Percentiles rank a stretch among this genome's conserved stretches.
phyloP scores from a whole-genome alignment of 2,797 vertebrate genomes.

The Mormyrus hasselquistii region DNA sequence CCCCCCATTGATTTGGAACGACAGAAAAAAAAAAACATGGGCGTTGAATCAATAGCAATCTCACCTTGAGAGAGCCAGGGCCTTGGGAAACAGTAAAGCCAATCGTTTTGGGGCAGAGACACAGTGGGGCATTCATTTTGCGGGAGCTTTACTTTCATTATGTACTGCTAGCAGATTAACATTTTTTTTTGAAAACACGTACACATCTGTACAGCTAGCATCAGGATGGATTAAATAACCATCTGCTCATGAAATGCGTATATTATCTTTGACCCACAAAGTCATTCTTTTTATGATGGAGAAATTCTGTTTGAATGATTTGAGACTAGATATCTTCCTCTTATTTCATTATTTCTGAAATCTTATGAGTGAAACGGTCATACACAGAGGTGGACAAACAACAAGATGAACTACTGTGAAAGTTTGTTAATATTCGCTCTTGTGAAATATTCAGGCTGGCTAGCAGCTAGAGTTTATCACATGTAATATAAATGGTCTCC shows the following conservation, averaged over 20 bases:
- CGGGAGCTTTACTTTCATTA: neutral
- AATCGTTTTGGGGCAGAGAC: neutral
- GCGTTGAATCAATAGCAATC: slow-evolving; percentile 48
- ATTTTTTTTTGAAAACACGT: neutral
- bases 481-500: neutral
- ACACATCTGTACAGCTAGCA: neutral
- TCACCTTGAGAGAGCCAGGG: slow-evolving; percentile 30
- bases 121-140: neutral
- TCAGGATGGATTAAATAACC: slow-evolving; percentile 1
- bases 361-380: neutral
- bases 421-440: neutral
- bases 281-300: neutral
- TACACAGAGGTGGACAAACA: neutral
- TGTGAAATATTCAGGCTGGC: neutral
- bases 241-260: neutral
- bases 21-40: slow-evolving; percentile 38
- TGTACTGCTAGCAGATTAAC: neutral
- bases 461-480: neutral
- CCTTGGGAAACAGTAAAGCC: neutral
- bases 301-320: neutral
- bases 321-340: neutral
- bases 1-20: slow-evolving; percentile 47
- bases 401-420: neutral
- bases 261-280: neutral
- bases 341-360: neutral